Base-by-base conservation (phyloP, 2,113 vertebrate species). In the Piliocolobus tephrosceles region DNA sequence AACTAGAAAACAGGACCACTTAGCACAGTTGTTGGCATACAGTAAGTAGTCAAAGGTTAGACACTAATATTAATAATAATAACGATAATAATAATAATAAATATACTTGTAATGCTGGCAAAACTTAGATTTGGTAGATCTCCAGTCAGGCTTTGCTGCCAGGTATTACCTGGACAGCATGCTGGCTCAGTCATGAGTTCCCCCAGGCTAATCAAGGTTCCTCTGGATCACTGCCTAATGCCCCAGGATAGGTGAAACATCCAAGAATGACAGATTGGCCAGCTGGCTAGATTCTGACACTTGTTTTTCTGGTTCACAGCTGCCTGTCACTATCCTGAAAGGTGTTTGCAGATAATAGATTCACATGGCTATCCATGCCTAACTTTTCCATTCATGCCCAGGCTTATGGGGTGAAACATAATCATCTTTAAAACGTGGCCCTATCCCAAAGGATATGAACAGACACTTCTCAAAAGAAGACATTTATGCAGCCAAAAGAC, bases 171-270 rank as follows among this genome's bases (percentile, higher is more conserved):
- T 92, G 92, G 90, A 92, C 57, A 93, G 84, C 64, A 64, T 17
- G 50, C 92, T 81, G 84, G 40, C 70, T 97, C 64, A 73, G 83
- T 32, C 84, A 89, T 68, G 88, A 82, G 72, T 50, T 50, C 47
- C n/a, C 40, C 25, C 18, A 91, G 70, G 76, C 57, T 90, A 95
- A 72, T 82, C 30, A 87, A 90, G 22, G 57, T 95, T 95, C 92
- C 91, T 78, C 90, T 96, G 95, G 70, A 91, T 57, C 79, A 76
- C 87, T 91, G 94, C 87, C 90, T 90, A 84, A 81, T 95, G 96
- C 70, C 80, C 52, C 47, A 91, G 83, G 86, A 87, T 4, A 96
- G 73, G 61, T 20, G 43, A 88, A 96, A 70, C n/a, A 92, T 79
- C 72, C 52, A 90, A 85, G 92, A 97, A 90, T 84, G 88, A n/a